Evolutionary conservation across 1,140 invertebrate genomes (phyloP).

Genomic region (Matsumurasca onukii): DNA sequence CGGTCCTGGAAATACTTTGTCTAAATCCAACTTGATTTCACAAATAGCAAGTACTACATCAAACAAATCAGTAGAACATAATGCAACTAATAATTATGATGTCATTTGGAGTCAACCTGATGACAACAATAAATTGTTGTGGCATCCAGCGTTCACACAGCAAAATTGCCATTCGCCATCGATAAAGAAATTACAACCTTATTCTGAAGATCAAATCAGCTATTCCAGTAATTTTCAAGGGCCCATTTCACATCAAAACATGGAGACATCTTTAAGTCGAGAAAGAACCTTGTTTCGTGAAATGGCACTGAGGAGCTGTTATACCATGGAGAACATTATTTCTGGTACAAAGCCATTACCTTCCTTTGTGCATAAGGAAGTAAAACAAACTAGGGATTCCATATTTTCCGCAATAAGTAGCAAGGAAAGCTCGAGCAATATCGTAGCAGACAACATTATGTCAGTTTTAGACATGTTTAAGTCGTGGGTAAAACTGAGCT

Average conservation of each 20-base stretch:
- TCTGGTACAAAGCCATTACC: background rate
- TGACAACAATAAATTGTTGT: background rate
- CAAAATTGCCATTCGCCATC: too few relatives aligned
- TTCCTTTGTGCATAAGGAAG: background rate
- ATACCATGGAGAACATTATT: conserved; percentile 1
- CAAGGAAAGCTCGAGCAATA: background rate
- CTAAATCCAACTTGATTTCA: background rate
- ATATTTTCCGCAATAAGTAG: conserved; percentile 13
- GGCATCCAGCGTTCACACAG: background rate
- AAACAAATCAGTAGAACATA: too few relatives aligned
- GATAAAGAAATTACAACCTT: too few relatives aligned
- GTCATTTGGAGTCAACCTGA: too few relatives aligned
- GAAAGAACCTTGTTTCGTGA: conserved; percentile 20
- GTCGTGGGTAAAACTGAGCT: conserved; percentile 13
- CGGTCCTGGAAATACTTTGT: background rate
- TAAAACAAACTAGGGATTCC: background rate
- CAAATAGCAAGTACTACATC: background rate
- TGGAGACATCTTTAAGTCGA: background rate
- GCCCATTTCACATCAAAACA: background rate
- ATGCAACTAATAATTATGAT: too few relatives aligned
- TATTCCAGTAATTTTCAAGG: background rate
- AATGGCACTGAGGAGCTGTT: background rate
- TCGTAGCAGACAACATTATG: background rate
- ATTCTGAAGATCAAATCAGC: too few relatives aligned
- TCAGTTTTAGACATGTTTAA: conserved; percentile 12